Percentiles rank a stretch among this genome's conserved stretches.
phyloP scores from a whole-genome alignment of 2,113 vertebrate genomes.

The Acanthochromis polyacanthus region DNA sequence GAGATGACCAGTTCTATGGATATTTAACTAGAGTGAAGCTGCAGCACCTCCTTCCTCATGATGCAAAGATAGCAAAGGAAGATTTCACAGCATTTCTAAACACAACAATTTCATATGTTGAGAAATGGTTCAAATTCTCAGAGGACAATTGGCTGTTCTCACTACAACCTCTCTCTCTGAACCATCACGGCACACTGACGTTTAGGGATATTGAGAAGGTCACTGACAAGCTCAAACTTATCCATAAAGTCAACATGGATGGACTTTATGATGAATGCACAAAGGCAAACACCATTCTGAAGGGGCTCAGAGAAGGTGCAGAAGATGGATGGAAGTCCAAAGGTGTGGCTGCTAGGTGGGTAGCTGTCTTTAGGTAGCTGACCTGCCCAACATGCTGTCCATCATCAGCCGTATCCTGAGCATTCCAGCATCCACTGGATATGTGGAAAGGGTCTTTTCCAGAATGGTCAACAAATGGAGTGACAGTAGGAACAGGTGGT shows the following conservation, averaged over 20 bases:
- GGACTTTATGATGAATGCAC: conserved; percentile 7
- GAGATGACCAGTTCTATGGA: conserved; percentile 18
- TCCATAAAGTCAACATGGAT: too few species aligned
- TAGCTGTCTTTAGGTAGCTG: too few species aligned
- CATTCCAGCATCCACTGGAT: too few species aligned
- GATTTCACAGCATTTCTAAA: conserved; percentile 50
- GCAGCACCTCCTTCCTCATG: neutral
- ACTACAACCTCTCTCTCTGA: conserved; percentile 41
- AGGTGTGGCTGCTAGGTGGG: too few species aligned
- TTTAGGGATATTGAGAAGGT: conserved; percentile 28
- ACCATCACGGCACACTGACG: conserved; percentile 4
- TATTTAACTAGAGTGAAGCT: conserved; percentile 13
- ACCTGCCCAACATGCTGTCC: too few species aligned
- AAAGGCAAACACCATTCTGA: too few species aligned
- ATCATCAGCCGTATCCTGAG: too few species aligned
- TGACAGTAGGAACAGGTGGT: too few species aligned
- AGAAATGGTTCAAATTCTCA: conserved; percentile 53
- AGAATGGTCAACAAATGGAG: too few species aligned
- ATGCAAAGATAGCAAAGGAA: conserved; percentile 1
- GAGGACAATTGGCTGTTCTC: conserved; percentile 47
- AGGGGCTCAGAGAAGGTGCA: too few species aligned
- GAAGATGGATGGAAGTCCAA: too few species aligned
- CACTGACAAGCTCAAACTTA: conserved; percentile 5
- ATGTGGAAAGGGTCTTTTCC: too few species aligned
- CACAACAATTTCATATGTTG: conserved; percentile 41